Evolutionary conservation across 2,113 vertebrate genomes (phyloP).

Genomic region (Blennius ocellaris): DNA sequence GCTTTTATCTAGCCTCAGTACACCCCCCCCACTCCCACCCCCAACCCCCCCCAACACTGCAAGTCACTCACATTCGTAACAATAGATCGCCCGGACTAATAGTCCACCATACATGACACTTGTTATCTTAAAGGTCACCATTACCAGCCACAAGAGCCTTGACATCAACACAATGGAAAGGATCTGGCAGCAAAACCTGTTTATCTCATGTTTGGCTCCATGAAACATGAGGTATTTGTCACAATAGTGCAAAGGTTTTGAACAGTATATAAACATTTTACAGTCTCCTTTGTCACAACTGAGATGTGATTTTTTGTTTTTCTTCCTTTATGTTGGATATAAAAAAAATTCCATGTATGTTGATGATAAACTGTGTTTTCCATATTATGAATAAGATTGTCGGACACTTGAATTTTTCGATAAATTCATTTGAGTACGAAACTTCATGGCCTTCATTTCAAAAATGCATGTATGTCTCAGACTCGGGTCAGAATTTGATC

Average conservation of each 20-base stretch:
- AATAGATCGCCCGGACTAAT: constrained; percentile 49
- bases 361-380: background rate
- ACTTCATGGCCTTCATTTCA: too few relatives aligned
- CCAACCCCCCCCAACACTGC: constrained; percentile 5
- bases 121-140: constrained; percentile 70
- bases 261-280: constrained; percentile 19
- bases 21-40: constrained; percentile 18
- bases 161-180: constrained; percentile 49
- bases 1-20: constrained; percentile 56
- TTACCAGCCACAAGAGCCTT: constrained; percentile 38
- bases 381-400: background rate
- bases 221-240: constrained; percentile 17
- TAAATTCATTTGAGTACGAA: background rate
- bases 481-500: too few relatives aligned
- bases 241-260: constrained; percentile 8
- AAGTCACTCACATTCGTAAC: constrained; percentile 41
- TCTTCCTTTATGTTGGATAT: constrained; percentile 7
- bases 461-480: too few relatives aligned
- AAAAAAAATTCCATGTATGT: background rate
- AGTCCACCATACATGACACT: constrained; percentile 66
- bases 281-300: background rate
- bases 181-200: constrained; percentile 9
- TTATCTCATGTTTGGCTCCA: constrained; percentile 22
- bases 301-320: background rate
- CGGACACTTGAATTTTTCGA: background rate